phyloP scores from a whole-genome alignment of 2,888 invertebrate species.

The Yponomeuta malinellus region DNA sequence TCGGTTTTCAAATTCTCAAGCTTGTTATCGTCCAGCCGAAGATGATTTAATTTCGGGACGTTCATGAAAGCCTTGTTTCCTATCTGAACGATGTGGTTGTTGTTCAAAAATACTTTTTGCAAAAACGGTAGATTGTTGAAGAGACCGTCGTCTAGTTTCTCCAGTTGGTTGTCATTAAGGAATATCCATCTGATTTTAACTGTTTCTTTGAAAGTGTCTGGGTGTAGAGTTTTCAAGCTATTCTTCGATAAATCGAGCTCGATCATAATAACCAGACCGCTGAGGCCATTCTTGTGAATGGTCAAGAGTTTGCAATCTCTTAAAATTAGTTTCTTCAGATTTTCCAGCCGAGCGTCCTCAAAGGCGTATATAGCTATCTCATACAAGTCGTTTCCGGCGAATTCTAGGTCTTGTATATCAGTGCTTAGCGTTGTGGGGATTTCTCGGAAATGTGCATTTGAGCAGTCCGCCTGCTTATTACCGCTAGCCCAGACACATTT shows the following conservation, averaged over 20 bases:
- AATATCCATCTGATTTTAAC: constrained; percentile 82
- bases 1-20: constrained; percentile 80
- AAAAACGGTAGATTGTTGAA: constrained; percentile 84
- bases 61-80: constrained; percentile 83
- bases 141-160: constrained; percentile 82
- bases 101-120: constrained; percentile 84
- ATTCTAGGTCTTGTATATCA: constrained; percentile 82
- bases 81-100: constrained; percentile 83
- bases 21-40: constrained; percentile 84
- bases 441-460: constrained; percentile 76
- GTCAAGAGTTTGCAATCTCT: constrained; percentile 83
- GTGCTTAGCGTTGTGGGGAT: constrained; percentile 84
- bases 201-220: constrained; percentile 82
- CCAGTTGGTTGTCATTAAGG: constrained; percentile 85
- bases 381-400: constrained; percentile 81
- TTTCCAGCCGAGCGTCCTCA: constrained; percentile 80
- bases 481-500: constrained; percentile 91
- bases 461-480: constrained; percentile 89
- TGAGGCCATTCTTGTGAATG: constrained; percentile 85
- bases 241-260: constrained; percentile 90
- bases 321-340: constrained; percentile 87
- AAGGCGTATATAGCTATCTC: constrained; percentile 82
- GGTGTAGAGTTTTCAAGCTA: constrained; percentile 77
- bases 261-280: constrained; percentile 84
- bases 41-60: constrained; percentile 79